Evolutionary conservation across 2,888 invertebrate genomes (phyloP), one percentile per base, ranked within the genome.

Genomic region (Sisyra terminalis): DNA sequence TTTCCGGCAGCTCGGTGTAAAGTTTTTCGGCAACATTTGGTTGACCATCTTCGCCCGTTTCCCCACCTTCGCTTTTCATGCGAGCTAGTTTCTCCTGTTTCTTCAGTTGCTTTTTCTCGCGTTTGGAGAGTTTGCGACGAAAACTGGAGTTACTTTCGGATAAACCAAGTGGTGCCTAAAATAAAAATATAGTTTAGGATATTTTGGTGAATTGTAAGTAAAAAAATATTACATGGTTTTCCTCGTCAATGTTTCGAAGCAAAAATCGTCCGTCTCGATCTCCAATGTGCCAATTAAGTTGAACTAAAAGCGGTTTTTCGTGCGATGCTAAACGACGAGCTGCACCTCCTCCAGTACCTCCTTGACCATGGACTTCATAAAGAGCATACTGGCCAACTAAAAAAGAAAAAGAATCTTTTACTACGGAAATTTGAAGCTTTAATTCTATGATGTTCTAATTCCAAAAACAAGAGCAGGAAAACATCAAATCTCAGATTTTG

Each of bases 241-340:
- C 86, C 57, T 83, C 85, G 58, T 84, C 87, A 56, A 87, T 80
- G 61, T 88, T 81, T 59, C 89, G 81, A 45, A 98, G 74, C 49
- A 98, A 69, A 66, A 98, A 98, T 46, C 97, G 74, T 18, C 98
- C 98, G 65, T 98, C 98, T 42, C 96, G 71, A 61, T 98, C 97
- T 60, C 98, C 97, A 45, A 92, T 89, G 60, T 97, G 96, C 98
- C 98, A 98, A 68, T 94, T 96, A 44, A 98, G 74, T 66, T 98
- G 98, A 45, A 98, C 96, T 47, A 94, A 69, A 47, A 98, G 69
- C 1, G 98, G 97, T 58, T 90, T 88, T 67, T 98, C 97, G 54
- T 89, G 88, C 15, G 84, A 78, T 50, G 81, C 79, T 56, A 98
- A 70, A 53, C 82, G 77, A 46, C 97, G 71, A 67, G 98, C 97